Percentiles rank a stretch among this genome's conserved stretches.
These are phyloP conservation scores for Ptychobarbus kaznakovi DNA, from an alignment of 2,797 vertebrate genomes.

Conservation along the genomic window DNA sequence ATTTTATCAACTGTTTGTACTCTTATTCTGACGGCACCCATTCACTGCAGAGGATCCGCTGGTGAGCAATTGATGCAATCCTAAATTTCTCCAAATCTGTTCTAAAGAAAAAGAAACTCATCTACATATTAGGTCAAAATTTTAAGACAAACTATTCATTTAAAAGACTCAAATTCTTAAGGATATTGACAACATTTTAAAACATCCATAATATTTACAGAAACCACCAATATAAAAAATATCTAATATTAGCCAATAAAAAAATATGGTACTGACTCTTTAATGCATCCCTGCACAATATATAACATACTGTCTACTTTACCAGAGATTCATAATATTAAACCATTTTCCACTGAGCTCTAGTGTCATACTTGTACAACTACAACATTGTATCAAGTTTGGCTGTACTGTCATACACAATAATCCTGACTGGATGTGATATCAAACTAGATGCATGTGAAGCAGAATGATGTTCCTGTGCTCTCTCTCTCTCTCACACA, in stretches of 20 bases:
- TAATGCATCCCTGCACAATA: too few species aligned
- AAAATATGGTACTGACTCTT: neutral
- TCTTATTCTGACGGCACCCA: neutral
- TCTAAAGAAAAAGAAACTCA: neutral
- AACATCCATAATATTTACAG: neutral
- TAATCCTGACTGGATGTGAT: conserved; percentile 24
- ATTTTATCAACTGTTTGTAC: neutral
- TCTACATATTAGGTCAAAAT: neutral
- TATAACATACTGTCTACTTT: neutral
- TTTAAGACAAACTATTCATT: neutral
- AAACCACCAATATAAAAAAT: neutral
- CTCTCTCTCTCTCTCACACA: conserved; percentile 1
- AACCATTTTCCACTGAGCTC: conserved; percentile 12
- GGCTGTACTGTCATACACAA: conserved; percentile 1
- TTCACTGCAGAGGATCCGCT: neutral
- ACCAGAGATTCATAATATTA: neutral
- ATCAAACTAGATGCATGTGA: conserved; percentile 37
- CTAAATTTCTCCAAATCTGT: neutral
- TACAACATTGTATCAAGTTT: conserved; percentile 14
- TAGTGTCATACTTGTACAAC: neutral
- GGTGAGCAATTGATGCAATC: neutral
- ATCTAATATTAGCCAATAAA: neutral
- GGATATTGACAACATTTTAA: neutral
- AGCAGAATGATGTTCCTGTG: conserved; percentile 12
- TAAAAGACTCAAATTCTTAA: neutral